Percentiles rank a stretch among this genome's conserved stretches.
phyloP scores from a whole-genome alignment of 2,797 vertebrate genomes.

The Oophaga sylvatica region DNA sequence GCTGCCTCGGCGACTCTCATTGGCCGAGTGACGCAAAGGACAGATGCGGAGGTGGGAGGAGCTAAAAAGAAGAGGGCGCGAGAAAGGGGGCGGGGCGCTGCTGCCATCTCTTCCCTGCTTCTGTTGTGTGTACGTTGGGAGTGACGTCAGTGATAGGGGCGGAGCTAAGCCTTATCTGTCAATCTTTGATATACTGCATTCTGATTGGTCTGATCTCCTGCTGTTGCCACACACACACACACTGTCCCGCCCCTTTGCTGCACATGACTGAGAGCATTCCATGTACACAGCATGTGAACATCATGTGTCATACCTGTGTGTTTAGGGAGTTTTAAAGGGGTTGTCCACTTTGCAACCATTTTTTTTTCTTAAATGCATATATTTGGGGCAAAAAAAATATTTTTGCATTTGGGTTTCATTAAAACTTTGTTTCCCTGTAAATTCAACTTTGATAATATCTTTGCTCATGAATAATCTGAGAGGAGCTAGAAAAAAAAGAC shows the following conservation, averaged over 20 bases:
- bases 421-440: no score
- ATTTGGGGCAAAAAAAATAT: no score
- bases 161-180: conserved; percentile 2
- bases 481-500: no score
- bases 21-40: neutral
- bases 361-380: no score
- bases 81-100: conserved; percentile 13
- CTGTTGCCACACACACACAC: neutral
- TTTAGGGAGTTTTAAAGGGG: no score
- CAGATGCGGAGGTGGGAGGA: neutral
- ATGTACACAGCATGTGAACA: no score
- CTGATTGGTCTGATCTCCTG: conserved; percentile 2
- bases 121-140: conserved; percentile 44
- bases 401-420: no score
- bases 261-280: neutral
- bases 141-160: conserved; percentile 22
- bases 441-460: no score
- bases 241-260: neutral
- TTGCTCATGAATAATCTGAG: no score
- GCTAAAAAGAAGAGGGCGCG: conserved; percentile 12
- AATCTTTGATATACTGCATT: neutral
- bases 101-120: conserved; percentile 25
- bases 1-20: neutral
- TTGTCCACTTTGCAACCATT: no score
- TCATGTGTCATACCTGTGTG: no score